Evolutionary conservation across 2,797 vertebrate species (phyloP).

Genomic region (Myotis daubentonii): DNA sequence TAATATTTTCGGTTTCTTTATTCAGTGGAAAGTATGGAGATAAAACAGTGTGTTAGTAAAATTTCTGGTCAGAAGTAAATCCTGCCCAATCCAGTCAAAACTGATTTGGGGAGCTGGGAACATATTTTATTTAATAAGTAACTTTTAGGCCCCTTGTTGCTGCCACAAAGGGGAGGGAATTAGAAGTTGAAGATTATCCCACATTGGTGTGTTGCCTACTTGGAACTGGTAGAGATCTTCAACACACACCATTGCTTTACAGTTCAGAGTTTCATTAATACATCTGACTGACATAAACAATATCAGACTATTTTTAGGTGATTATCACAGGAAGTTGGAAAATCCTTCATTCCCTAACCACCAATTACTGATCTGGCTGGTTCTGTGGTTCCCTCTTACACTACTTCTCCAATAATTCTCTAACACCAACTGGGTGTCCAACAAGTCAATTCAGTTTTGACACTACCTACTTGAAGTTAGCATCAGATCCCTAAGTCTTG

Average conservation of each 20-base stretch:
- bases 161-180: not conserved
- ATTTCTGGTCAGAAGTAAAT: slow-evolving; percentile 8
- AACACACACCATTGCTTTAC: not conserved
- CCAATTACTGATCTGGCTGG: not conserved
- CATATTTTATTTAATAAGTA: not conserved
- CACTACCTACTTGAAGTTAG: not conserved
- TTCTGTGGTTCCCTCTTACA: not conserved
- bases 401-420: not conserved
- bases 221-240: not conserved
- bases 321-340: not conserved
- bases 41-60: not conserved
- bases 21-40: not conserved
- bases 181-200: not conserved
- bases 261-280: not conserved
- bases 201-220: not conserved
- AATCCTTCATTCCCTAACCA: not conserved
- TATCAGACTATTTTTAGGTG: not conserved
- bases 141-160: not conserved
- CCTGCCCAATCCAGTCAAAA: not conserved
- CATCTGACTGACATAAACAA: not conserved
- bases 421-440: not conserved
- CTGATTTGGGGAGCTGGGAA: not conserved
- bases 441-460: not conserved
- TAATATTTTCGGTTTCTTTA: slow-evolving; percentile 47
- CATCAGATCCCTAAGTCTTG: not conserved